Base-by-base conservation (phyloP, 1,140 invertebrate species). In the Phymorhynchus buccinoides region DNA sequence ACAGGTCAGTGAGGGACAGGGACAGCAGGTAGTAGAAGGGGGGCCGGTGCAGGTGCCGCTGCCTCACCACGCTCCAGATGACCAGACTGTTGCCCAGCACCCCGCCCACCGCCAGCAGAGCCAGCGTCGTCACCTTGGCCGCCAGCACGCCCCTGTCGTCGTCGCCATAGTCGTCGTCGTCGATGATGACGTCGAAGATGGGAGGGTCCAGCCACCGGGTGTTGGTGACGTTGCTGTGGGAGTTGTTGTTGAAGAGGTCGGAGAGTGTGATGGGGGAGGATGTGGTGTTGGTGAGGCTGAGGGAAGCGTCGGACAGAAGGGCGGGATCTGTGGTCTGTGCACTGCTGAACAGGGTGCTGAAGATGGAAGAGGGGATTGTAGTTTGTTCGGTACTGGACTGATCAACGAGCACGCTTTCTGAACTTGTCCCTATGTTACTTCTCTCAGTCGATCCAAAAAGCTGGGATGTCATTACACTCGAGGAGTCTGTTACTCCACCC, bases 11-110 rank as follows among this genome's bases (percentile, higher is more conserved):
- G 37, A 92, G 86, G 35, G 88, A 87, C n/a, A 91, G 78, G 83
- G 89, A 91, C 32, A 92, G 84, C 35, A 92, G 84, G 86, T 90
- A 92, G 86, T 91, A 92, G 86, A 91, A 91, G 80, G 92, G 91
- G 3, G 90, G 88, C 12, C 89, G 85, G 66, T 92, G 92, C 14
- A 92, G 88, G 30, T 88, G 84, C 56, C 84, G 84, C 82, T 91
- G 88, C 78, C 87, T 88, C n/a, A 88, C 87, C 27, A 92, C 89
- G 35, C 88, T 88, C 85, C 89, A 90, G 42, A 91, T 89, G 22
- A 91, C 87, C 30, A 88, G 35, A 30, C 85, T 84, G 83, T 92
- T 92, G 18, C 87, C 88, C 16, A 90, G 32, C 14, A 89, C 85
- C 14, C 90, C 91, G 1, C 88, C 66, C 22, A 89, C 79, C 30